A percentile compares a stretch with the other conserved stretches of the same genome.
phyloP scores from a whole-genome alignment of 1,140 invertebrate species.

The Pseudomyrmex pallidus region DNA sequence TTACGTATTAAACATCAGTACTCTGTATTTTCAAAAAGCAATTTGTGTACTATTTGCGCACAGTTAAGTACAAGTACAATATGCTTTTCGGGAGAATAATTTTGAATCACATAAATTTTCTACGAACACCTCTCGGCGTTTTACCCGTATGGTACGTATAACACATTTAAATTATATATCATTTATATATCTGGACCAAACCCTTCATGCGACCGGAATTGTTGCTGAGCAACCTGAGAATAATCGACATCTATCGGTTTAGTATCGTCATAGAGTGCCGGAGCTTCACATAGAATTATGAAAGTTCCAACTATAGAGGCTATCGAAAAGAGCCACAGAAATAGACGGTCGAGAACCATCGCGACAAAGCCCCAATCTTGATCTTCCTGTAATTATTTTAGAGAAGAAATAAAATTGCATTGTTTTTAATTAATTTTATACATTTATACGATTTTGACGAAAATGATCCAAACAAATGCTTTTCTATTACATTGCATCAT shows the following conservation, averaged over 20 bases:
- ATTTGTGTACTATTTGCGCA: constrained; percentile 44
- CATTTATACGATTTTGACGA: no score
- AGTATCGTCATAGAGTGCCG: constrained; percentile 95
- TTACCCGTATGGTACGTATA: no score
- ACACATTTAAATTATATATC: no score
- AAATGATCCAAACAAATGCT: no score
- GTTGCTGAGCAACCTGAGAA: constrained; percentile 93
- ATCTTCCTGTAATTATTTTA: constrained; percentile 89
- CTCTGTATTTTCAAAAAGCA: constrained; percentile 59
- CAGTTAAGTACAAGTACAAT: constrained; percentile 54
- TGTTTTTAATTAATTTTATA: background rate
- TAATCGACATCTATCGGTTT: constrained; percentile 95
- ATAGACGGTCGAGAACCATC: constrained; percentile 98
- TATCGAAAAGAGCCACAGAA: constrained; percentile 98
- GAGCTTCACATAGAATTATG: constrained; percentile 94
- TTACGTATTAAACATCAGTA: constrained; percentile 35
- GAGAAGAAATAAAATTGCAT: constrained; percentile 1
- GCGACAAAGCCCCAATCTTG: constrained; percentile 99
- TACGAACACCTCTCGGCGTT: constrained; percentile 42
- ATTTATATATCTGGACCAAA: background rate
- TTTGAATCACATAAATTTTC: constrained; percentile 27
- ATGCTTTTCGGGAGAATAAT: constrained; percentile 37
- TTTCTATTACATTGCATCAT: no score
- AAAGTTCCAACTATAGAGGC: constrained; percentile 96
- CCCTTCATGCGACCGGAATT: constrained; percentile 86